Base-by-base conservation (phyloP, 2,113 vertebrate species). In the Odocoileus hemionus region DNA sequence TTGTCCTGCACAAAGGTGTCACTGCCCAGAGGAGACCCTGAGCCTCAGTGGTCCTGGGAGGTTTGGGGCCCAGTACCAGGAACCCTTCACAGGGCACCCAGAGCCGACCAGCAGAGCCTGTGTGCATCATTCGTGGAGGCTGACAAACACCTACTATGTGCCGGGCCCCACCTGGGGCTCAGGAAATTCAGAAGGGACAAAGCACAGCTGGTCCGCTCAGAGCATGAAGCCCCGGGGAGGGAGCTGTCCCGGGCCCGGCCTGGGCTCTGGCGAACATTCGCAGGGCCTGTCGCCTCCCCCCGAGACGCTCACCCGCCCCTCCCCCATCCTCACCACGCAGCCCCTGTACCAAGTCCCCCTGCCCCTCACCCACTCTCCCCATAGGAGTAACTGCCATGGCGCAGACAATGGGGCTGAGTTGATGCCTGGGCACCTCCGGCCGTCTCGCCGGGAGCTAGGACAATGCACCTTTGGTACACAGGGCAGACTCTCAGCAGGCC, bases 391-490 rank as follows among this genome's bases (percentile, higher is more conserved):
- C 95, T 97, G 98, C 95, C 78, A 76, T 96, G 97, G 98, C 87
- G 92, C 79, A 95, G 96, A 39, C 39, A 39, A 39, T 96, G 97
- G 96, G 95, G 0, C 96, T 82, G n/a, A 97, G 96, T 92, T 98
- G 97, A 97, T 97, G 97, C 96, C 98, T 98, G 95, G 88, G 97
- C 94, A 96, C 96, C 86, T 60, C 98, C 92, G 91, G 97, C 87
- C 95, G 95, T 96, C 93, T 52, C 97, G 96, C 98, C 28, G 1
- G 98, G 97, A 98, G 95, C 97, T 9, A 3, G 92, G 91, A 98
- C 98, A 99, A 99, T 98, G 97, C 80, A 96, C 94, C 98, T 98
- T 97, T 98, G 98, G 98, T 95, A 98, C 97, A 98, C 82, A 87
- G 97, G 78, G 7, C 60, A 92, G 98, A 97, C 97, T 98, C 97